Evolutionary conservation across 2,113 vertebrate genomes (phyloP).

Genomic region (Passer montanus): DNA sequence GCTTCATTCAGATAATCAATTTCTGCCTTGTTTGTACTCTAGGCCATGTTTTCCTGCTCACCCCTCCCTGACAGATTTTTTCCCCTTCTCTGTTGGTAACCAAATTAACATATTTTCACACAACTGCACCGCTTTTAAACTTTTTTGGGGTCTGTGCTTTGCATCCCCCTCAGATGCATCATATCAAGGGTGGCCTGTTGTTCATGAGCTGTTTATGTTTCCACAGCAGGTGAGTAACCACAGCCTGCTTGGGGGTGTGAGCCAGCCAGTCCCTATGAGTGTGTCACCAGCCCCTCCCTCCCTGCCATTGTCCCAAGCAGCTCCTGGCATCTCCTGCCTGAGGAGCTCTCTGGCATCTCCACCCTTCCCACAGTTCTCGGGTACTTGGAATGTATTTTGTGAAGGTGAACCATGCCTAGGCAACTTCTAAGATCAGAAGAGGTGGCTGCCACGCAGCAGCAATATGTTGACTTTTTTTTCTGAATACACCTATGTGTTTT

Average conservation of each 20-base stretch:
- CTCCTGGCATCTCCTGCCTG: neutral
- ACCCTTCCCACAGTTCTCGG: neutral
- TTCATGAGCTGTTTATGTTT: neutral
- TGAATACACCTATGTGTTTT: neutral
- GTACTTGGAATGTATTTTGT: fast-evolving
- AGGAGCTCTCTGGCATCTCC: neutral
- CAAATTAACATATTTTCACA: neutral
- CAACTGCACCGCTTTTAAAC: neutral
- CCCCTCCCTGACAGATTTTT: neutral
- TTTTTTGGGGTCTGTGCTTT: fast-evolving
- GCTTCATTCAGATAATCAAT: neutral
- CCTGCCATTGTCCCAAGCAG: fast-evolving
- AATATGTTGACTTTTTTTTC: neutral
- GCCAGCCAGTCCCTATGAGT: fast-evolving
- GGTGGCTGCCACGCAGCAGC: neutral
- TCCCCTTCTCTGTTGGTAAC: neutral
- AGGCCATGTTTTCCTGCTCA: neutral
- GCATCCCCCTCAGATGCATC: fast-evolving
- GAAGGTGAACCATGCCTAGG: neutral
- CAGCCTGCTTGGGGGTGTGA: fast-evolving
- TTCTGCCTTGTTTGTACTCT: neutral
- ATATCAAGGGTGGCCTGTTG: neutral
- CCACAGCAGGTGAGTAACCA: neutral
- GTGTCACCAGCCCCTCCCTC: neutral
- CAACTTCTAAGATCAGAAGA: neutral